phyloP scores from a whole-genome alignment of 2,797 vertebrate genomes.

The Sus cebifrons region DNA sequence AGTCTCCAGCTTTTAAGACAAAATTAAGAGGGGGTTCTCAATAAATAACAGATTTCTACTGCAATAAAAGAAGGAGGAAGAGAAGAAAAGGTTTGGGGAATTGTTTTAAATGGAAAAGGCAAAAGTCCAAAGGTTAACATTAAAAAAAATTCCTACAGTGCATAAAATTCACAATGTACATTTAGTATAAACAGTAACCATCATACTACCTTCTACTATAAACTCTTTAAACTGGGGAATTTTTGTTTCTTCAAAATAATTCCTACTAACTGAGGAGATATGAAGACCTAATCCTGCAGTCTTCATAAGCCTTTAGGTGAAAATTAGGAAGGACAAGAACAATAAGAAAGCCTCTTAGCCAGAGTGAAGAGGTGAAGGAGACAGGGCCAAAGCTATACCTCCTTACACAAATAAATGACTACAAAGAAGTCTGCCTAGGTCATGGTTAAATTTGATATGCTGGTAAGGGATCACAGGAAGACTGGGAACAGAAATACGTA shows the following conservation, averaged over 20 bases:
- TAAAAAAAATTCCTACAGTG: conserved; percentile 11
- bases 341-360: conserved; percentile 16
- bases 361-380: conserved; percentile 31
- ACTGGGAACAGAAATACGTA: not conserved
- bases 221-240: conserved; percentile 3
- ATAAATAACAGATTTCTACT: conserved; percentile 39
- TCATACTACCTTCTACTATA: not conserved
- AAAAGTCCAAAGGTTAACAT: conserved; percentile 66
- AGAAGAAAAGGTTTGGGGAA: not conserved
- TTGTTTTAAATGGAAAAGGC: conserved; percentile 28
- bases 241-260: conserved; percentile 65
- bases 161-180: conserved; percentile 54
- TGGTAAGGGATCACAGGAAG: conserved; percentile 7
- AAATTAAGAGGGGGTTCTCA: conserved; percentile 32
- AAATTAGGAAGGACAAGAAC: conserved; percentile 20
- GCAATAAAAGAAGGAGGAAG: not conserved
- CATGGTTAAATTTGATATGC: conserved; percentile 23
- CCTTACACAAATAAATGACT: conserved; percentile 16
- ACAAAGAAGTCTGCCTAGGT: not conserved
- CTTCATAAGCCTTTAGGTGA: not conserved
- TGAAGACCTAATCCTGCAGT: conserved; percentile 31
- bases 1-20: conserved; percentile 10
- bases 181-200: conserved; percentile 53
- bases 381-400: not conserved
- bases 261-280: not conserved